Percentiles rank a stretch among this genome's conserved stretches.
Evolutionary conservation across 2,113 vertebrate species (phyloP).

Genomic region (Esox niger): DNA sequence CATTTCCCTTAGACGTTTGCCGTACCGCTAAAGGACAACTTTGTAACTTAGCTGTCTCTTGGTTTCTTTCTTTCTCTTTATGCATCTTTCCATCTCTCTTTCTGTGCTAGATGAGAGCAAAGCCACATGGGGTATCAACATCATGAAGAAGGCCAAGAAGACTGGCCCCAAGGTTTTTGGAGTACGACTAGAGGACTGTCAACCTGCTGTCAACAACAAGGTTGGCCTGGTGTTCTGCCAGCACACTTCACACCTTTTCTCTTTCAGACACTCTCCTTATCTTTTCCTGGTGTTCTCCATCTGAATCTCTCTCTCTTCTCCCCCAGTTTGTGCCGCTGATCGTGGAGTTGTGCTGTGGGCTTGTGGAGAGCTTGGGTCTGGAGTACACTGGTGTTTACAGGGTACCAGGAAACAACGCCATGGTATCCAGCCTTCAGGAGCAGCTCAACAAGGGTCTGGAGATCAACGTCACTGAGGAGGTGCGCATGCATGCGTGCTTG

Average conservation of each 20-base stretch:
- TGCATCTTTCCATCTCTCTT: neutral
- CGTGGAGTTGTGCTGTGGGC: conserved; percentile 88
- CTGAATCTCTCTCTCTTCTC: neutral
- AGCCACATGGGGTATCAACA: conserved; percentile 88
- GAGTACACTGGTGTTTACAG: conserved; percentile 96
- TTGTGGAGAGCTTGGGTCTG: conserved; percentile 89
- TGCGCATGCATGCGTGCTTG: conserved; percentile 40
- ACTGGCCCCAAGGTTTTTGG: conserved; percentile 81
- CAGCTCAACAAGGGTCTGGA: conserved; percentile 93
- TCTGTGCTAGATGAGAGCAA: conserved; percentile 80
- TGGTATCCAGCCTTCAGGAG: conserved; percentile 92
- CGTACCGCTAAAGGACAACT: no score
- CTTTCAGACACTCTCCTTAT: neutral
- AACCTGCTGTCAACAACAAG: conserved; percentile 85
- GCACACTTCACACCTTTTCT: neutral
- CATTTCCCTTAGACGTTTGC: no score
- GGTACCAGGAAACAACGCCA: conserved; percentile 93
- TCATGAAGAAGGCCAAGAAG: conserved; percentile 95
- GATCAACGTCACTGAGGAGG: conserved; percentile 91
- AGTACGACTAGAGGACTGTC: conserved; percentile 91
- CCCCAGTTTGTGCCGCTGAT: conserved; percentile 87
- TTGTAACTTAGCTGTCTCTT: neutral
- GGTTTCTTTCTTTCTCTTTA: neutral
- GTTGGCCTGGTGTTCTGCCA: conserved; percentile 57
- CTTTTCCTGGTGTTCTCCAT: no score